These are phyloP conservation scores for Halichoeres trimaculatus DNA, from an alignment of 2,113 vertebrate genomes.

Conservation along the genomic window DNA sequence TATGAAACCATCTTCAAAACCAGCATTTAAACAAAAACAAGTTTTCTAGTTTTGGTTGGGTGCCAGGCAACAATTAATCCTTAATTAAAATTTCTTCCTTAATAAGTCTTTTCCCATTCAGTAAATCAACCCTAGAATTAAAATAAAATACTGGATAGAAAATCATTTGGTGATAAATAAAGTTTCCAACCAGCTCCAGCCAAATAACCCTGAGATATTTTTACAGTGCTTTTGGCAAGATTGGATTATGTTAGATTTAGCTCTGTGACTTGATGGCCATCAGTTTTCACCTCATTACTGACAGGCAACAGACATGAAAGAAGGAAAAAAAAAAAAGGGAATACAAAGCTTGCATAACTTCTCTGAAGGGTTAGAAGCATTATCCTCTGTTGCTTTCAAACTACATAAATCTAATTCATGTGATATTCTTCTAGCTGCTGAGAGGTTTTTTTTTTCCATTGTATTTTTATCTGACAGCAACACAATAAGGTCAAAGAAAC, in stretches of 20 bases:
- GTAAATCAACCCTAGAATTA: too few species aligned
- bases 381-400: not conserved
- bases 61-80: too few species aligned
- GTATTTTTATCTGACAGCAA: slow-evolving; percentile 17
- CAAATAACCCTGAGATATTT: not conserved
- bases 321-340: not conserved
- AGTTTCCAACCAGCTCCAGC: not conserved
- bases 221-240: not conserved
- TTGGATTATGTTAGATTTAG: not conserved
- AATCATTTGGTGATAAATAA: too few species aligned
- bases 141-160: too few species aligned
- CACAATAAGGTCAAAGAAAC: slow-evolving; percentile 40
- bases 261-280: not conserved
- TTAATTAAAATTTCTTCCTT: too few species aligned
- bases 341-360: not conserved
- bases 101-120: too few species aligned
- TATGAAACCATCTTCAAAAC: too few species aligned
- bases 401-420: not conserved
- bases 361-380: not conserved
- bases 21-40: too few species aligned
- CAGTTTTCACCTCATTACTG: not conserved
- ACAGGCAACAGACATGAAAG: not conserved
- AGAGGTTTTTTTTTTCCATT: slow-evolving; percentile 11
- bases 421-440: slow-evolving; percentile 6
- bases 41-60: too few species aligned